Percentiles rank a stretch among this genome's conserved stretches.
Evolutionary conservation across 2,113 vertebrate genomes (phyloP).

Genomic region (Plecturocebus donacophilus): DNA sequence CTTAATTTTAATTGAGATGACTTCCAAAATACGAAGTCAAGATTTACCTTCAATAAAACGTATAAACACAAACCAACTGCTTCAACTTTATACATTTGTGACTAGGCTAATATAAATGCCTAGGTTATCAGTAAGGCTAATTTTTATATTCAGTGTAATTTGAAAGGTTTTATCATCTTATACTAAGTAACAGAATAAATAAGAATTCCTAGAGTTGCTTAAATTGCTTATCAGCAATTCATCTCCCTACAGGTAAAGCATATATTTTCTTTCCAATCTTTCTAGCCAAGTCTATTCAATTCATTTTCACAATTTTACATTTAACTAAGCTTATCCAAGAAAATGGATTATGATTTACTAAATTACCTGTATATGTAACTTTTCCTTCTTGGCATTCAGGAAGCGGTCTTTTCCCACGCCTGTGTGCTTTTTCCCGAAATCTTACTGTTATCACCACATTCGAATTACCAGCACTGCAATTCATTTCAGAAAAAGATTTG

Average conservation of each 20-base stretch:
- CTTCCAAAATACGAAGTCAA: slow-evolving; percentile 36
- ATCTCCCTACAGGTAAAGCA: not conserved
- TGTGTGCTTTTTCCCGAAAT: slow-evolving; percentile 87
- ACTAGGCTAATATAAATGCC: not conserved
- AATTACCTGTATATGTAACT: slow-evolving; percentile 90
- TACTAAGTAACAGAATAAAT: not conserved
- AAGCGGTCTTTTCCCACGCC: slow-evolving; percentile 85
- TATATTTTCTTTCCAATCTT: not conserved
- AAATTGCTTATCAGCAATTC: not conserved
- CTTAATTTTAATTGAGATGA: slow-evolving; percentile 27
- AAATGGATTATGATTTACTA: not conserved
- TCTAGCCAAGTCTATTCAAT: not conserved
- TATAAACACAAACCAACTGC: not conserved
- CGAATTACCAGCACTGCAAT: slow-evolving; percentile 30
- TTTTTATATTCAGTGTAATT: not conserved
- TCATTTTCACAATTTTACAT: slow-evolving; percentile 8
- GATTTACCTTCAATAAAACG: not conserved
- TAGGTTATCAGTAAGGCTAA: not conserved
- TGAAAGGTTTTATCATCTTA: not conserved
- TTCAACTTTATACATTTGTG: not conserved
- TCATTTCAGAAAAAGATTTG: slow-evolving; percentile 88
- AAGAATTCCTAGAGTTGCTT: not conserved
- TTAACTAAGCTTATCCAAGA: slow-evolving; percentile 24
- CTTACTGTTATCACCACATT: slow-evolving; percentile 89
- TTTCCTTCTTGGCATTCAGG: slow-evolving; percentile 83